Conservation (phyloP, 35 echinoderm and acorn worm genomes). For the Ophioderma brevispina region DNA sequence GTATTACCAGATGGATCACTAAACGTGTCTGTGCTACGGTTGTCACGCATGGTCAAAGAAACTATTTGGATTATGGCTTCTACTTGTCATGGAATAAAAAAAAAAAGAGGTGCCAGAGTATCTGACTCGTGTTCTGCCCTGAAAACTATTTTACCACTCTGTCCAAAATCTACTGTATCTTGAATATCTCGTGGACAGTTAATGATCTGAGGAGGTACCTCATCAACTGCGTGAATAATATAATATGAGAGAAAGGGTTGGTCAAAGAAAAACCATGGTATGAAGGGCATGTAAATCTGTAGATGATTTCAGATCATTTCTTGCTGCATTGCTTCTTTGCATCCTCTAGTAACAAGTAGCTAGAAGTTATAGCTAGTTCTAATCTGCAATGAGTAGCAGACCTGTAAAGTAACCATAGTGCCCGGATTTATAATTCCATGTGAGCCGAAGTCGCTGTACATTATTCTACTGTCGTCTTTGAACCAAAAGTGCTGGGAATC, state of each 20-base stretch:
- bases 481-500: too few relatives aligned
- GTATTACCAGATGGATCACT: conserved; percentile 59
- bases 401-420: too few relatives aligned
- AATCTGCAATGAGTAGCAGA: too few relatives aligned
- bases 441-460: too few relatives aligned
- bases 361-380: too few relatives aligned
- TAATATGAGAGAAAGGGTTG: not conserved
- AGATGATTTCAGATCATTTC: too few relatives aligned
- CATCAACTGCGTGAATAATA: conserved; percentile 14
- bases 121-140: conserved; percentile 30
- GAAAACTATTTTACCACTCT: conserved; percentile 10
- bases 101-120: conserved; percentile 26
- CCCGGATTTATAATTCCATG: too few relatives aligned
- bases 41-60: conserved; percentile 32
- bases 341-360: too few relatives aligned
- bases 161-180: not conserved
- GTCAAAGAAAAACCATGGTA: not conserved
- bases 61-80: not conserved
- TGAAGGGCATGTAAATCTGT: too few relatives aligned
- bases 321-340: too few relatives aligned
- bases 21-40: conserved; percentile 55
- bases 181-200: conserved; percentile 53
- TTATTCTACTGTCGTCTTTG: too few relatives aligned
- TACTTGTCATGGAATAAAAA: not conserved
- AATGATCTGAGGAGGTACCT: conserved; percentile 36